Conservation (phyloP, 2,797 vertebrate genomes). For the Anniella stebbinsi region DNA sequence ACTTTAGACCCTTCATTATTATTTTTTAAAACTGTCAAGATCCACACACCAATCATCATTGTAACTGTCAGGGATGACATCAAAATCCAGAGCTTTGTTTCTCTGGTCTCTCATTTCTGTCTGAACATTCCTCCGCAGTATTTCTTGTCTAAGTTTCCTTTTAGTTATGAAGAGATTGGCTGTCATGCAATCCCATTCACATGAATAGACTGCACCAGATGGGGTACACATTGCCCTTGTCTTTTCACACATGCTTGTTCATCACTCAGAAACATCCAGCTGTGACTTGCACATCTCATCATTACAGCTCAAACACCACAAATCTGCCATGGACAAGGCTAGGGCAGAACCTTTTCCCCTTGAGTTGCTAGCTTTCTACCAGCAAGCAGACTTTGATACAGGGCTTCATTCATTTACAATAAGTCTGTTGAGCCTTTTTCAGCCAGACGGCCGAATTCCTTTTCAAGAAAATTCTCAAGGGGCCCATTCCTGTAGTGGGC, state of each 20-base stretch:
- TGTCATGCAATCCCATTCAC: background rate
- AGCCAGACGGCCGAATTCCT: background rate
- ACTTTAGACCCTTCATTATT: slow-evolving; percentile 69
- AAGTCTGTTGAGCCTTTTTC: background rate
- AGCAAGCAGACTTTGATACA: background rate
- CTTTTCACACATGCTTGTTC: background rate
- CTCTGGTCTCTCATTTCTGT: slow-evolving; percentile 66
- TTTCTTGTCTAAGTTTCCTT: slow-evolving; percentile 49
- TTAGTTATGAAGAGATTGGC: background rate
- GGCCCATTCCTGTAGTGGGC: too few species aligned
- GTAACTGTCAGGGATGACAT: slow-evolving; percentile 76
- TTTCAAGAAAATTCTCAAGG: too few species aligned
- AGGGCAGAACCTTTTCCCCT: background rate
- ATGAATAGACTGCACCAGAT: background rate
- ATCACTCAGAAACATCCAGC: background rate
- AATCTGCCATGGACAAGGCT: background rate
- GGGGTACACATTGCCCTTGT: too few species aligned
- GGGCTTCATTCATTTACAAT: too few species aligned
- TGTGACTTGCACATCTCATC: background rate
- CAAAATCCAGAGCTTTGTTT: slow-evolving; percentile 69
- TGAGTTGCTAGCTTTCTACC: background rate
- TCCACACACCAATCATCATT: slow-evolving; percentile 69
- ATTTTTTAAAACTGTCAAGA: slow-evolving; percentile 74
- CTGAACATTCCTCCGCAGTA: slow-evolving; percentile 62
- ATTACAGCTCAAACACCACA: background rate